phyloP scores from a whole-genome alignment of 2,888 invertebrate genomes.

The Arenicola marina region DNA sequence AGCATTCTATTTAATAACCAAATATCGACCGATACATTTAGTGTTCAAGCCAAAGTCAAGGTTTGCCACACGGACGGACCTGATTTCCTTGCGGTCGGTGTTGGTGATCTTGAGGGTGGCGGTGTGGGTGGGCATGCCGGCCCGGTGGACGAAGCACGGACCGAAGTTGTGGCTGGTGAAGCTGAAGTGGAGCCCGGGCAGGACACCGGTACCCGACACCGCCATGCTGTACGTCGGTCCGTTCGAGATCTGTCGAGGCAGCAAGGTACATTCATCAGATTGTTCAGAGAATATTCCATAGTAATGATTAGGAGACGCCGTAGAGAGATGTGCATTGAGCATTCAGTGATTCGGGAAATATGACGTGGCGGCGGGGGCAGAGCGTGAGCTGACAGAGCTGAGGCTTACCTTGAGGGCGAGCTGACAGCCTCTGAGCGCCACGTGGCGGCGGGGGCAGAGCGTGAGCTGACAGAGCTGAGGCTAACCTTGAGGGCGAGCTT shows the following conservation, averaged over 20 bases:
- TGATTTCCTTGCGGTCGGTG: slow-evolving; percentile 42
- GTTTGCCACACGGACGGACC: background rate
- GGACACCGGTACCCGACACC: slow-evolving; percentile 68
- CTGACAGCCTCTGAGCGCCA: slow-evolving; percentile 47
- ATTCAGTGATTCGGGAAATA: too few species aligned
- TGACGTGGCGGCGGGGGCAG: too few species aligned
- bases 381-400: too few species aligned
- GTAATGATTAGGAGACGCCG: too few species aligned
- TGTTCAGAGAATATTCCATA: too few species aligned
- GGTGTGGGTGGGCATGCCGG: slow-evolving; percentile 53
- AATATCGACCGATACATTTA: background rate
- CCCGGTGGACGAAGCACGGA: slow-evolving; percentile 66
- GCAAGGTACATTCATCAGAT: background rate
- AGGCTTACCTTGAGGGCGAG: too few species aligned
- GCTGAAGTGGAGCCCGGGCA: slow-evolving; percentile 69
- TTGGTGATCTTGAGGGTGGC: slow-evolving; percentile 53
- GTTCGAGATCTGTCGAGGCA: slow-evolving; percentile 67
- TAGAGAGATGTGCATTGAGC: too few species aligned
- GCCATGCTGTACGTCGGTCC: slow-evolving; percentile 70
- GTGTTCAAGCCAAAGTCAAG: background rate
- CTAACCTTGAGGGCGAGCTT: too few species aligned
- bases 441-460: too few species aligned
- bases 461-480: too few species aligned
- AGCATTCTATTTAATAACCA: too few species aligned
- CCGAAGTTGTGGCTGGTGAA: slow-evolving; percentile 71